Base-by-base conservation (phyloP, 2,797 vertebrate species). In the Thaleichthys pacificus region DNA sequence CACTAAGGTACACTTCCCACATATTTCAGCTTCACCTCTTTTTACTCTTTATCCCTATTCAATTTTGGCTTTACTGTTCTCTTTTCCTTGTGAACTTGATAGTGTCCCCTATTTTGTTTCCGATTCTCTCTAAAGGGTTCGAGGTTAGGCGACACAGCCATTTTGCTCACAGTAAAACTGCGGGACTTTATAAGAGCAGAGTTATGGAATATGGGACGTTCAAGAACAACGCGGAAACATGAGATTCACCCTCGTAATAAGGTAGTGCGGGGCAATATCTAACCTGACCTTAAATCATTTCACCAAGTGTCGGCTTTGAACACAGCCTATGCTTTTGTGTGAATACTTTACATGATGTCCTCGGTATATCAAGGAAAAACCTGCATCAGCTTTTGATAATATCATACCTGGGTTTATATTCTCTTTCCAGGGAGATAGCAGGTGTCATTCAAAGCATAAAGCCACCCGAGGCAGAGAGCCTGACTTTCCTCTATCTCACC, bases 371-470 rank as follows among this genome's bases (percentile, higher is more conserved):
- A 32, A 51, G 66, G 7, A 30, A 35, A n/a, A 49, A 47, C 32
- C 32, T 5, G 6, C 11, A 66, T 71, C 15, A 35, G 0, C 19
- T 47, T 74, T 66, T 68, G 47, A 69, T 71, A 68, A 79, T 54
- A 49, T 64, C 66, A 28, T 24, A 51, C 65, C 70, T 64, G 51
- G 81, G 58, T 76, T 4, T 63, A 17, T 30, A 80, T 66, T 61
- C 77, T 80, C 66, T 74, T 64, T 56, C 17, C n/a, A 66, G 80
- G 70, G 67, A 73, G 70, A 81, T 74, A 78, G 35, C 14, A 19
- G 74, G 70, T 77, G 75, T 72, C 66, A 64, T 82, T 82, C 61
- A 72, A 62, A 71, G 64, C 62, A 68, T 67, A 65, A 69, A 56
- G 51, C 70, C 2, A 1, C 47, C 72, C 54, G 70, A 35, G 8